A percentile compares a stretch with the other conserved stretches of the same genome.
Evolutionary conservation across 2,113 vertebrate species (phyloP).

Genomic region (Vombatus ursinus): DNA sequence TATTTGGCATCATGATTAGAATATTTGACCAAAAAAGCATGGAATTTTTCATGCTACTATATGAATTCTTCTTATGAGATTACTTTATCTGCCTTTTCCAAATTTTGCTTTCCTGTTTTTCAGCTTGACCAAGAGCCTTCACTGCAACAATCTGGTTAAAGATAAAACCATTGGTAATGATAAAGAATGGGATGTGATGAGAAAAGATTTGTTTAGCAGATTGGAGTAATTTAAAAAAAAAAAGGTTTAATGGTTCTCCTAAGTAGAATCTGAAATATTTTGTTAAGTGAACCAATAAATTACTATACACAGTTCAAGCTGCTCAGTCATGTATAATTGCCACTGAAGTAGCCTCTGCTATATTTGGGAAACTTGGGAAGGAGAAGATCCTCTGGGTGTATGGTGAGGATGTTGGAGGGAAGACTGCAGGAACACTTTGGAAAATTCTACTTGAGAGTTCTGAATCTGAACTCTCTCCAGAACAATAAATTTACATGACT

Average conservation of each 20-base stretch:
- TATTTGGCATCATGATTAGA: neutral
- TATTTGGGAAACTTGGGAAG: neutral
- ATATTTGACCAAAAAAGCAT: neutral
- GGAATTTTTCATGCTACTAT: conserved; percentile 43
- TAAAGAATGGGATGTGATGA: conserved; percentile 8
- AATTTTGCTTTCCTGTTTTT: conserved; percentile 69
- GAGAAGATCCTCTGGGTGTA: neutral
- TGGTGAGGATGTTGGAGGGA: neutral
- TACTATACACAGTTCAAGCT: neutral
- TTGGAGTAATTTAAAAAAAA: conserved; percentile 16
- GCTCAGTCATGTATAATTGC: neutral
- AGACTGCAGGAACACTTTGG: neutral
- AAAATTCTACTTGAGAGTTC: conserved; percentile 22
- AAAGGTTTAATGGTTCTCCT: neutral
- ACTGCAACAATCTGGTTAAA: neutral
- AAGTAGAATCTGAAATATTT: conserved; percentile 10
- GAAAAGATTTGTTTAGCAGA: neutral
- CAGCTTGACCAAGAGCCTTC: neutral
- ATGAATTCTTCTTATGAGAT: conserved; percentile 22
- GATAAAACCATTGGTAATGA: neutral
- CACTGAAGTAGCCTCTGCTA: neutral
- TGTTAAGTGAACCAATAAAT: neutral
- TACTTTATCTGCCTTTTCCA: conserved; percentile 32
- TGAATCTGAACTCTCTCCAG: no score
- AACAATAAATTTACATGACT: neutral